Evolutionary conservation across 2,888 invertebrate species (phyloP), one percentile per base, ranked within the genome.

Genomic region (Vesta saturnalis): DNA sequence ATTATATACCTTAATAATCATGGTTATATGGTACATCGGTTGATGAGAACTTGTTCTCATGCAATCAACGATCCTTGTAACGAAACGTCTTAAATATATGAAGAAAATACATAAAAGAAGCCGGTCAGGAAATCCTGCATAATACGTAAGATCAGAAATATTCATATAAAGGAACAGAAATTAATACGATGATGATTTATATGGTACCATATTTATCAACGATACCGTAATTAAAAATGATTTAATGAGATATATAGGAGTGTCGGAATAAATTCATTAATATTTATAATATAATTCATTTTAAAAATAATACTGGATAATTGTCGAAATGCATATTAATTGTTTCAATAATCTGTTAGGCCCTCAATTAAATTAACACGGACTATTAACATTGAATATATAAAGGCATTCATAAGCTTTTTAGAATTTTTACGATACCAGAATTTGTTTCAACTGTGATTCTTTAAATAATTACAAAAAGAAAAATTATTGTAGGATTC

Each of bases 31-130:
- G 47, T 49, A 49, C 43, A 14, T 14, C 14, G 14, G 43, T 43
- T 49, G 47, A 49, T 49, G 47, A 18, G 47, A 49, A 49, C 47
- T 49, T 18, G 47, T 49, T 49, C 47, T 49, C 47, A 49, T 49
- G 47, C 18, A 49, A 49, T 49, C 47, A 49, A 49, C 39, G 39
- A 39, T 6, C 8, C n/a, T 2, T n/a, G 15, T 49, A 49, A 49
- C 47, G 47, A 49, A 49, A 49, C 15, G 47, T 49, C 47, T 49
- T n/a, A n/a, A n/a, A n/a, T 49, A 15, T 18, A 49, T 15, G 18
- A 18, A 15, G 18, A 49, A 49, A 49, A 49, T 18, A 49, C 47
- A 49, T 49, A 49, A 49, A 49, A 49, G 47, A 49, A 49, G 47
- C 47, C 47, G 47, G 47, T 18, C 47, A 49, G 47, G 47, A 49